Conservation (phyloP, 2,113 vertebrate genomes). For the Azemiops feae region DNA sequence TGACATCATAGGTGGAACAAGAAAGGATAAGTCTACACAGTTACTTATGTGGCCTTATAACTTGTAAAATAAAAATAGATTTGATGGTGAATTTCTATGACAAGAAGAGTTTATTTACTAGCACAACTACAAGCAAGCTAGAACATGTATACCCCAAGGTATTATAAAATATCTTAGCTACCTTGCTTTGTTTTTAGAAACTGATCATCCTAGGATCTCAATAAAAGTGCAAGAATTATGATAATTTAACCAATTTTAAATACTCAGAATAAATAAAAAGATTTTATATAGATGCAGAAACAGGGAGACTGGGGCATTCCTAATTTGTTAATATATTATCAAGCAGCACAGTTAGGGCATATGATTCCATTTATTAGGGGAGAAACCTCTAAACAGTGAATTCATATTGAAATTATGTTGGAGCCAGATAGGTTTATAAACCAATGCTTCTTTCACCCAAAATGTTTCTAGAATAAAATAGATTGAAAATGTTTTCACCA, state of each 20-base stretch:
- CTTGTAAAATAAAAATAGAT: conserved; percentile 47
- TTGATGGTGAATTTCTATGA: conserved; percentile 53
- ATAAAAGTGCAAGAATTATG: not conserved
- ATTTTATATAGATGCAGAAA: not conserved
- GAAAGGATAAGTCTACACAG: conserved; percentile 47
- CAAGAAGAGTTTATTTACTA: conserved; percentile 52
- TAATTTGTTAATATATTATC: not conserved
- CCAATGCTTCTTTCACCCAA: not conserved
- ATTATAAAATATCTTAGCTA: conserved; percentile 23
- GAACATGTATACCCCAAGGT: conserved; percentile 23
- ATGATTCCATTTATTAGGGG: not conserved
- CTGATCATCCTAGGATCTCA: not conserved
- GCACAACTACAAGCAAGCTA: conserved; percentile 34
- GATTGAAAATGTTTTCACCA: not conserved
- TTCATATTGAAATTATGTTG: not conserved
- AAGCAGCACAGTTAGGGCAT: not conserved
- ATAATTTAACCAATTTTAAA: conserved; percentile 19
- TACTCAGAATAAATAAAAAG: not conserved
- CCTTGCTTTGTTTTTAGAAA: conserved; percentile 34
- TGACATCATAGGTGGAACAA: conserved; percentile 60
- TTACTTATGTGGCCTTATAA: conserved; percentile 53
- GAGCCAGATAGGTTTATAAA: not conserved
- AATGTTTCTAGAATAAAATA: not conserved
- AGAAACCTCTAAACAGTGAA: not conserved
- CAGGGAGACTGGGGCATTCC: not conserved